Percentiles rank a stretch among this genome's conserved stretches.
phyloP scores from a whole-genome alignment of 1,140 invertebrate genomes.

The Sitobion miscanthi region DNA sequence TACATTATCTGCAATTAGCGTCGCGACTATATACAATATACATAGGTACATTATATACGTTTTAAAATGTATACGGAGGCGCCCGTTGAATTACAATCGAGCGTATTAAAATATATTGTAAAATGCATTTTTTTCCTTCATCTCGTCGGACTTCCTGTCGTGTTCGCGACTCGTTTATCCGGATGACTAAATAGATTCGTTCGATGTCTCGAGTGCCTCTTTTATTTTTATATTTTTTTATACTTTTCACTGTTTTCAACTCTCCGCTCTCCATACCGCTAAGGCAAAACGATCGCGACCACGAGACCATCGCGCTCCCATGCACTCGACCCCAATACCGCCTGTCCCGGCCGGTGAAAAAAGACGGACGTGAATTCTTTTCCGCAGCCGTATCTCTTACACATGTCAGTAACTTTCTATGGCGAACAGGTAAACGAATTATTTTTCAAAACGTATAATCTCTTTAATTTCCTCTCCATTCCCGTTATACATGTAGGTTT shows the following conservation, averaged over 20 bases:
- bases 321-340: background rate
- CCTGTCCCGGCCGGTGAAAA: background rate
- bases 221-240: background rate
- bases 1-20: slow-evolving; percentile 26
- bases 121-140: background rate
- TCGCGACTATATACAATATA: background rate
- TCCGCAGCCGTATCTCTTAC: background rate
- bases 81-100: background rate
- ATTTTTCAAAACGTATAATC: background rate
- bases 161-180: slow-evolving; percentile 23
- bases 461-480: background rate
- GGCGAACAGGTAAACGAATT: background rate
- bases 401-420: background rate
- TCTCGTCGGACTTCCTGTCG: slow-evolving; percentile 24
- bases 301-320: background rate
- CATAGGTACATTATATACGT: background rate
- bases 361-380: background rate
- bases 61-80: background rate
- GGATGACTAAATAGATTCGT: slow-evolving; percentile 28
- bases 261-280: background rate
- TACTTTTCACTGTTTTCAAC: background rate
- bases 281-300: background rate
- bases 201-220: background rate
- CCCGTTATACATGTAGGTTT: background rate
- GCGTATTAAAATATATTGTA: background rate